phyloP scores from a whole-genome alignment of 2,113 vertebrate species.

The Melanostigma gelatinosum region DNA sequence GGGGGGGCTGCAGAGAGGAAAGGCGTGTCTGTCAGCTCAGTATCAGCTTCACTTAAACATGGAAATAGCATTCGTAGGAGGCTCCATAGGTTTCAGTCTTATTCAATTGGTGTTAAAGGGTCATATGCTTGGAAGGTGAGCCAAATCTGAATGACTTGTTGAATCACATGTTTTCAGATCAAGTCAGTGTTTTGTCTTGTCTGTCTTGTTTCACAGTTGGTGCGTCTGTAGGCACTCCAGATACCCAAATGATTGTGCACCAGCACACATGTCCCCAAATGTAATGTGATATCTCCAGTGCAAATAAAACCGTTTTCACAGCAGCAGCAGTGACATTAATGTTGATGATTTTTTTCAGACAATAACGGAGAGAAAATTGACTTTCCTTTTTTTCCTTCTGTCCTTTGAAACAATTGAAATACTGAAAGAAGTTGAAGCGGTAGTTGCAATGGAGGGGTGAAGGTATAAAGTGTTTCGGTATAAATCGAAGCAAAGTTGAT shows the following conservation, averaged over 20 bases:
- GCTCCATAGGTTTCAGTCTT: not conserved
- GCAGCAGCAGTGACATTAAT: not conserved
- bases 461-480: not conserved
- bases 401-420: not conserved
- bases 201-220: too few relatives aligned
- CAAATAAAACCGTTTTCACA: not conserved
- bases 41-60: conserved; percentile 35
- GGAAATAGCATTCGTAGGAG: conserved; percentile 17
- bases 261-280: not conserved
- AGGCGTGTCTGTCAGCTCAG: conserved; percentile 16
- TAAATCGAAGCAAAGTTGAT: not conserved
- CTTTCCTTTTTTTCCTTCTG: too few relatives aligned
- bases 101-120: not conserved
- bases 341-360: not conserved
- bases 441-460: not conserved
- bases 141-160: too few relatives aligned
- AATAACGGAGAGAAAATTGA: not conserved
- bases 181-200: too few relatives aligned
- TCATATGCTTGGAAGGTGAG: too few relatives aligned
- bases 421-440: not conserved
- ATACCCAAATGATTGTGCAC: not conserved
- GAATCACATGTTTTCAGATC: too few relatives aligned
- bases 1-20: conserved; percentile 26
- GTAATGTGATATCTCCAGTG: not conserved
- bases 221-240: not conserved